Conservation (phyloP, 2,797 vertebrate species). For the Sebastolobus alascanus region DNA sequence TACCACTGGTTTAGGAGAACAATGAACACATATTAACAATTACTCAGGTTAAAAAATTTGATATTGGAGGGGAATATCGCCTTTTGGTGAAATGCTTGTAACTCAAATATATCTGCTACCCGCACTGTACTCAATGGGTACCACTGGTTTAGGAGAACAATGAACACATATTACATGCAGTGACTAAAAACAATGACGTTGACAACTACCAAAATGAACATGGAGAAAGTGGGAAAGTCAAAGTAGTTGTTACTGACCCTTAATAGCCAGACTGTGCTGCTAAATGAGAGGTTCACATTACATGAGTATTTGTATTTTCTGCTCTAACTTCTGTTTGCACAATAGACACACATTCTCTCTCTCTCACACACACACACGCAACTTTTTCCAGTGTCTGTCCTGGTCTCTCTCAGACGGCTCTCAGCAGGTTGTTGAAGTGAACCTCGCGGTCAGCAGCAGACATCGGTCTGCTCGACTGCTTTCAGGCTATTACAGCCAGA, state of each 20-base stretch:
- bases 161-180: no score
- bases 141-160: no score
- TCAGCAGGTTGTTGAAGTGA: constrained; percentile 42
- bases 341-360: background rate
- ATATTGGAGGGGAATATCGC: no score
- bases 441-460: constrained; percentile 13
- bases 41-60: no score
- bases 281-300: constrained; percentile 3
- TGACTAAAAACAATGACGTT: background rate
- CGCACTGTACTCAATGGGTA: no score
- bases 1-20: no score
- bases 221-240: background rate
- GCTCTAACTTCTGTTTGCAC: background rate
- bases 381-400: background rate
- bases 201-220: background rate
- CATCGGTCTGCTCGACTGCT: constrained; percentile 41
- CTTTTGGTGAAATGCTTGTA: no score
- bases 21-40: no score
- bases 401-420: constrained; percentile 34
- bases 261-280: background rate
- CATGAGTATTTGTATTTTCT: background rate
- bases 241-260: background rate
- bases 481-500: constrained; percentile 64
- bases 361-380: constrained; percentile 5
- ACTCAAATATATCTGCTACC: no score